Percentiles rank a stretch among this genome's conserved stretches.
phyloP scores from a whole-genome alignment of 2,888 invertebrate species.

The Dinocampus coccinellae region DNA sequence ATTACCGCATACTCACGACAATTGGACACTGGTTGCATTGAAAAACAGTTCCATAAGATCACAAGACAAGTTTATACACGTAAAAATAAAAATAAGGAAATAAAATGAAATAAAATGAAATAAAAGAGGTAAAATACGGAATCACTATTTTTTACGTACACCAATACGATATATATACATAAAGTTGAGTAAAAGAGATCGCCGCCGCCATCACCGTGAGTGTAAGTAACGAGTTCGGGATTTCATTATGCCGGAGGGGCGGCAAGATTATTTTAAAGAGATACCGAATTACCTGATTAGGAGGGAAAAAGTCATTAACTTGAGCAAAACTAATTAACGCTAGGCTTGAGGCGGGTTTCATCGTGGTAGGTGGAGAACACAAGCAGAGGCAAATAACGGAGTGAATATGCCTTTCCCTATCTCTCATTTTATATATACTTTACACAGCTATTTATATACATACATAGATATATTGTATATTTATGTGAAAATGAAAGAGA shows the following conservation, averaged over 20 bases:
- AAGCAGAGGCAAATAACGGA: background rate
- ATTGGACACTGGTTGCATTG: slow-evolving; percentile 4
- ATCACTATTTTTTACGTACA: background rate
- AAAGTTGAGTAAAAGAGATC: slow-evolving; percentile 37
- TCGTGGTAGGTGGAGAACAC: slow-evolving; percentile 10
- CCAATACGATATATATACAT: background rate
- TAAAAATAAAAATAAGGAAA: background rate
- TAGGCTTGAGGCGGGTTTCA: slow-evolving; percentile 51
- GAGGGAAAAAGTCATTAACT: slow-evolving; percentile 70
- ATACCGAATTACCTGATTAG: slow-evolving; percentile 71
- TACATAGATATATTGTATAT: slow-evolving; percentile 4
- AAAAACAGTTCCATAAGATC: background rate
- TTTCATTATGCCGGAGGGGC: slow-evolving; percentile 64
- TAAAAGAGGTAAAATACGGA: background rate
- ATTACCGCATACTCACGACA: background rate
- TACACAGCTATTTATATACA: too few species aligned
- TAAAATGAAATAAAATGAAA: background rate
- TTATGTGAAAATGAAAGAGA: slow-evolving; percentile 12
- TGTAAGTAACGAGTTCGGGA: slow-evolving; percentile 70
- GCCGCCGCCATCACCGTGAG: slow-evolving; percentile 50
- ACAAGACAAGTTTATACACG: background rate
- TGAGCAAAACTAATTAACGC: slow-evolving; percentile 70
- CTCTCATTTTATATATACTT: background rate
- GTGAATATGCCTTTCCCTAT: background rate
- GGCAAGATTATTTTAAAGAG: slow-evolving; percentile 71